Conservation (phyloP, 2,888 invertebrate species). For the Synanthedon andrenaeformis region DNA sequence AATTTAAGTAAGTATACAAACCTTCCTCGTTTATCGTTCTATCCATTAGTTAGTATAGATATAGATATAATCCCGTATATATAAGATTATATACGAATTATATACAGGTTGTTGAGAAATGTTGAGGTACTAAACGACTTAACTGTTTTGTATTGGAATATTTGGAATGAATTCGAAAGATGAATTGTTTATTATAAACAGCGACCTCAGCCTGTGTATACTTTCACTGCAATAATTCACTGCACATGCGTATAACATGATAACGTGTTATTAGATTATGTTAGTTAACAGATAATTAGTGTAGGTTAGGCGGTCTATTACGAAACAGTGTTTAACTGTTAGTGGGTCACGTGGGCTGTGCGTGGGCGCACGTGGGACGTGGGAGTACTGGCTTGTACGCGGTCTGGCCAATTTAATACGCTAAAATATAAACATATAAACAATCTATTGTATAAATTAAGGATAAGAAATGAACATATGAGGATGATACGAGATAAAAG, state of each 20-base stretch:
- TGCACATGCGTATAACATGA: background rate
- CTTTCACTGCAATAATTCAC: background rate
- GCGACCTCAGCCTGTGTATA: background rate
- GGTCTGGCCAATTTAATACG: background rate
- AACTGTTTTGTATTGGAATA: too few species aligned
- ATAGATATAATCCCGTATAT: too few species aligned
- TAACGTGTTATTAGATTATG: background rate
- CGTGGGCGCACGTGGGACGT: conserved; percentile 11
- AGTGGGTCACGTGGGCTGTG: conserved; percentile 5
- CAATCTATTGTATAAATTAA: too few species aligned
- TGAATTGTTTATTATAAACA: background rate
- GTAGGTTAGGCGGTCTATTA: conserved; percentile 1
- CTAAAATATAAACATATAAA: background rate
- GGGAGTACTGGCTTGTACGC: conserved; percentile 9
- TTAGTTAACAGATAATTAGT: conserved; percentile 1
- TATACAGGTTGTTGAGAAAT: too few species aligned
- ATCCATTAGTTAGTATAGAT: too few species aligned
- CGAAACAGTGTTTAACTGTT: conserved; percentile 1
- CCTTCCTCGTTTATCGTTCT: too few species aligned
- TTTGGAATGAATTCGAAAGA: too few species aligned
- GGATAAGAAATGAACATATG: too few species aligned
- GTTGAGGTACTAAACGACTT: too few species aligned
- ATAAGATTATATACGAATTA: too few species aligned
- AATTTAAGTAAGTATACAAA: too few species aligned
- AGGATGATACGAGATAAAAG: too few species aligned